Percentiles rank a stretch among this genome's conserved stretches.
phyloP scores from a whole-genome alignment of 2,797 vertebrate genomes.

The Xerus rutilus region DNA sequence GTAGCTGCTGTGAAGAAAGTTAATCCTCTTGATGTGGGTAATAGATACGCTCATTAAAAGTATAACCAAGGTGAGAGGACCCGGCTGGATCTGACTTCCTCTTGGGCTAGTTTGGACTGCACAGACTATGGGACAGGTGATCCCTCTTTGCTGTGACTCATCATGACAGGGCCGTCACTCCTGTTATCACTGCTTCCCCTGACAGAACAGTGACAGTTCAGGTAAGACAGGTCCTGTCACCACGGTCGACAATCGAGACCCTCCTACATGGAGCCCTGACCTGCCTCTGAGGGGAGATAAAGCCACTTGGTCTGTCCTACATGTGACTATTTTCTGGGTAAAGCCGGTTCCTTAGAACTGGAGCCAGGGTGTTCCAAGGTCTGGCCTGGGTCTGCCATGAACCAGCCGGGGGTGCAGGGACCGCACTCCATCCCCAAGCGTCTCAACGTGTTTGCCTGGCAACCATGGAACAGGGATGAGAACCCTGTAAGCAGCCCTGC shows the following conservation, averaged over 20 bases:
- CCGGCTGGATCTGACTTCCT: background rate
- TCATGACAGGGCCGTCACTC: background rate
- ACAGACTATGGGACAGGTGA: background rate
- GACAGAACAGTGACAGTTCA: constrained; percentile 18
- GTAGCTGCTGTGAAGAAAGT: background rate
- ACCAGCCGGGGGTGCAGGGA: background rate
- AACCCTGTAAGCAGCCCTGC: background rate
- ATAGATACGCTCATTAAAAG: background rate
- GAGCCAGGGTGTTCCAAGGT: background rate
- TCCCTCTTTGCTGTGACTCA: constrained; percentile 55
- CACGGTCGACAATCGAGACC: background rate
- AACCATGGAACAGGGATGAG: background rate
- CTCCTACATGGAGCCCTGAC: background rate
- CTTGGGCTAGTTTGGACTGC: background rate
- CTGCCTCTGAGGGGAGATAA: background rate
- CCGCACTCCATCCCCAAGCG: background rate
- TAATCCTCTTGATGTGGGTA: background rate
- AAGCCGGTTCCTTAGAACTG: no score
- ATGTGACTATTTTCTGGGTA: background rate
- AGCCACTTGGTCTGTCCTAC: background rate
- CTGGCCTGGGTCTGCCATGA: background rate
- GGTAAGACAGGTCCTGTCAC: constrained; percentile 50
- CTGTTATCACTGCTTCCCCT: background rate
- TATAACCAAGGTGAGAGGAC: background rate
- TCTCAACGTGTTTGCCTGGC: background rate